phyloP scores from a whole-genome alignment of 2,888 invertebrate genomes.

The Panzeria rudis region DNA sequence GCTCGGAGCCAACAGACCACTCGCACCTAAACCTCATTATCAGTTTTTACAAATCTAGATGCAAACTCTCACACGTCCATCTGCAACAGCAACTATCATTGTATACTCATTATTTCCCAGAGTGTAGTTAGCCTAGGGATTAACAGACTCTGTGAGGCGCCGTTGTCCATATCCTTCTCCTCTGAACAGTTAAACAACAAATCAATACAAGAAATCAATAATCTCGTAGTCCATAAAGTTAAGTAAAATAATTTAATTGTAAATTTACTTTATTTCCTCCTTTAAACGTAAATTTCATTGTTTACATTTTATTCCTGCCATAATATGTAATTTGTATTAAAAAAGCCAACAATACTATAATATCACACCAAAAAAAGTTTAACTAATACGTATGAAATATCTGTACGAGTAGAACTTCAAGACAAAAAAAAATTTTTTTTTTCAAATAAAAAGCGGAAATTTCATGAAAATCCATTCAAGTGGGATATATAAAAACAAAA shows the following conservation, averaged over 20 bases:
- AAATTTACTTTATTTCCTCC: neutral
- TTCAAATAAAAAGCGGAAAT: constrained; percentile 57
- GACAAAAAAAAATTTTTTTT: constrained; percentile 38
- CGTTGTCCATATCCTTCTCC: no score
- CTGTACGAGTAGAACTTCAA: neutral
- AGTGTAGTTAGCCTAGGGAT: no score
- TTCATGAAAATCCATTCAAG: constrained; percentile 70
- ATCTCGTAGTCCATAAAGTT: no score
- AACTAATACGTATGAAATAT: constrained; percentile 39
- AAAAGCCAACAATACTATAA: neutral
- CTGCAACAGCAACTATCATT: no score
- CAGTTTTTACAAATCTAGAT: no score
- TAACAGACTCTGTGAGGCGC: no score
- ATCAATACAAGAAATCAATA: no score
- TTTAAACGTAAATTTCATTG: constrained; percentile 29
- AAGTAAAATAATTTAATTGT: neutral
- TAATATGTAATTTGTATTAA: constrained; percentile 2
- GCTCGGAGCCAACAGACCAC: no score
- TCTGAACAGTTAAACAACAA: no score
- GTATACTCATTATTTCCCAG: no score
- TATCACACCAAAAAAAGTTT: constrained; percentile 42
- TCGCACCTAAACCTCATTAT: no score
- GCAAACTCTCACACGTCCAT: no score
- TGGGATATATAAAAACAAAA: constrained; percentile 57
- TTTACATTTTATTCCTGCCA: neutral